Conservation (phyloP, 2,113 vertebrate genomes). For the Strix uralensis region DNA sequence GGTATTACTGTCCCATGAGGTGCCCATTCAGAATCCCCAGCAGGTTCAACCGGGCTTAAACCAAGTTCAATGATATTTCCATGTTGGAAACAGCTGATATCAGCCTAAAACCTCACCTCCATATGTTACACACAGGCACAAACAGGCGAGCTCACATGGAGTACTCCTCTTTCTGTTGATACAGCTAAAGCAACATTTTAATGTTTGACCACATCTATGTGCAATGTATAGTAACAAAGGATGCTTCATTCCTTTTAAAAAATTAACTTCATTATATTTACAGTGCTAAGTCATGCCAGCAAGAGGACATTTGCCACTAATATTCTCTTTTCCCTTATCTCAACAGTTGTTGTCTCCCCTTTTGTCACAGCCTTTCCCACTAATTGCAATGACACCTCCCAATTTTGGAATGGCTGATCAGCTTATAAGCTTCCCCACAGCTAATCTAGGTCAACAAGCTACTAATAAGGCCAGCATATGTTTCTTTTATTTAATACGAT, state of each 20-base stretch:
- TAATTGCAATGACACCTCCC: constrained; percentile 63
- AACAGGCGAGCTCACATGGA: not conserved
- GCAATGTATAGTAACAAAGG: not conserved
- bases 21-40: constrained; percentile 6
- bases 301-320: not conserved
- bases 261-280: not conserved
- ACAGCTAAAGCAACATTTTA: not conserved
- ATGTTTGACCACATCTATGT: not conserved
- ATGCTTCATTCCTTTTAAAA: not conserved
- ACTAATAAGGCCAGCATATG: constrained; percentile 64
- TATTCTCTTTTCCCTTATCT: not conserved
- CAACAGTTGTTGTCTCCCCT: not conserved
- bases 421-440: constrained; percentile 58
- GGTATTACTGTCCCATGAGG: constrained; percentile 34
- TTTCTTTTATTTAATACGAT: constrained; percentile 17
- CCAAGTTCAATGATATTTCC: constrained; percentile 42
- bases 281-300: not conserved
- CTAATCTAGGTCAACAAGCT: constrained; percentile 64
- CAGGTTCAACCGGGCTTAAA: constrained; percentile 50
- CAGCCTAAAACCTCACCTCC: constrained; percentile 54
- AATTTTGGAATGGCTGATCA: constrained; percentile 53
- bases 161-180: not conserved
- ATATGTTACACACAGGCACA: constrained; percentile 24
- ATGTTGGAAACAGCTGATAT: constrained; percentile 50
- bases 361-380: constrained; percentile 18